Evolutionary conservation across 2,888 invertebrate species (phyloP).

Genomic region (Campoplex nolae): DNA sequence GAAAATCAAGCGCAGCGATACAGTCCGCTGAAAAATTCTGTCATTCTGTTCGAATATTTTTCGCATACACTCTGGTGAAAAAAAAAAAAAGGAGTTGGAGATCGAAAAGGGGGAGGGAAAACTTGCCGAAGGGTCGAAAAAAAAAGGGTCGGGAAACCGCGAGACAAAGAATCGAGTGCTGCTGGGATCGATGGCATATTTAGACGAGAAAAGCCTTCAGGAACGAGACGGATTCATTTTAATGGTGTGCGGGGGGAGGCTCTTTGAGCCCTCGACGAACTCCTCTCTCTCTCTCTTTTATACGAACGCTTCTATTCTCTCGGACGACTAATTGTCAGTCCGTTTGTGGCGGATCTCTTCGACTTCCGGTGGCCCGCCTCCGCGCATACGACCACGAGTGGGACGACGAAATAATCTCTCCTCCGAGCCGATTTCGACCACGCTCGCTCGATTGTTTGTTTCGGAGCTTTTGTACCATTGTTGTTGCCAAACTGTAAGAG

Average conservation of each 20-base stretch:
- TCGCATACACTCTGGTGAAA: neutral
- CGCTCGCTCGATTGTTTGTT: constrained; percentile 30
- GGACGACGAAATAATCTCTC: constrained; percentile 25
- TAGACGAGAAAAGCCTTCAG: constrained; percentile 44
- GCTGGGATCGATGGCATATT: constrained; percentile 45
- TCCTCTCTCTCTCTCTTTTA: neutral
- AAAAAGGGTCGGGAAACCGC: too few species aligned
- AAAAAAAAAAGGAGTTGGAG: neutral
- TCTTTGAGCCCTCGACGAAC: constrained; percentile 36
- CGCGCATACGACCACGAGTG: constrained; percentile 35
- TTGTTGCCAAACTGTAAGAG: constrained; percentile 8
- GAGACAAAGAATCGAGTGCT: constrained; percentile 58
- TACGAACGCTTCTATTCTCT: constrained; percentile 1
- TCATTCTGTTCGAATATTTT: neutral
- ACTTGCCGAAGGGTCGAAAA: neutral
- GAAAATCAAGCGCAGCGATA: neutral
- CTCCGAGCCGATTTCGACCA: constrained; percentile 15
- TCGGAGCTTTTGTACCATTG: constrained; percentile 20
- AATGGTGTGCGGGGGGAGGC: constrained; percentile 55
- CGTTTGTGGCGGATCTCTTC: constrained; percentile 67
- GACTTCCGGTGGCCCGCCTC: constrained; percentile 67
- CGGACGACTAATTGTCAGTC: constrained; percentile 65
- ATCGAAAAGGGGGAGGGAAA: too few species aligned
- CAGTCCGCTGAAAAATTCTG: neutral
- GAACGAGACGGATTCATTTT: constrained; percentile 62